Base-by-base conservation (phyloP, 1,140 invertebrate species). In the Trichogramma pretiosum region DNA sequence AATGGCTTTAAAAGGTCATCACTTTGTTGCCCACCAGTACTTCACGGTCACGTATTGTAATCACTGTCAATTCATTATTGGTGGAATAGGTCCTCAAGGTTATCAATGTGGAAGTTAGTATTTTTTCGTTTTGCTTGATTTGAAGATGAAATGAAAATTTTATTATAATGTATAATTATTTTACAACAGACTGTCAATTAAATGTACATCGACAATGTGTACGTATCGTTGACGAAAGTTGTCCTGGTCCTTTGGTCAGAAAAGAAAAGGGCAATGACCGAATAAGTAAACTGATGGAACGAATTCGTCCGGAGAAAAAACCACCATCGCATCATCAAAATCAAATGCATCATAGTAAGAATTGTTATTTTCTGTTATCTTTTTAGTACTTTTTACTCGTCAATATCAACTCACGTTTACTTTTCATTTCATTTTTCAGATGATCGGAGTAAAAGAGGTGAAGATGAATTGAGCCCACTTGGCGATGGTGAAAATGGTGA, bases 11-110 rank as follows among this genome's bases (percentile, higher is more conserved):
- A 79, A 86, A 61, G 92, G 92, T 22, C 94, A 98, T 77, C 84
- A 91, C 69, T 90, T 94, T 65, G 80, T 82, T 54, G 80, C 85
- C 50, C 83, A 89, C 64, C 88, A 93, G 70, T 89, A 95, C 73
- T 88, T 83, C 62, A 85, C 83, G 53, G 84, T 93, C 50, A 91
- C 86, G 42, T 82, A 86, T 65, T 98, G 94, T 67, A 89, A 92
- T 75, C 84, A 91, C 72, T 98, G 94, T 74, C 85, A 90, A 61
- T 77, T 83, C 56, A 84, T 93, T 54, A 86, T 98, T 54, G 92
- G 90, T 77, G 94, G 94, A 38, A 85, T 97, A 45, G 89, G 89
- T 56, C 88, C 89, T 48, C 93, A 96, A 73, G 92, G 92, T 51
- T 93, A 89, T 75, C 85, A 89, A 58, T 95, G 92, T 74, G 78